Evolutionary conservation across 2,113 vertebrate species (phyloP).

Genomic region (Lophotis ruficrista): DNA sequence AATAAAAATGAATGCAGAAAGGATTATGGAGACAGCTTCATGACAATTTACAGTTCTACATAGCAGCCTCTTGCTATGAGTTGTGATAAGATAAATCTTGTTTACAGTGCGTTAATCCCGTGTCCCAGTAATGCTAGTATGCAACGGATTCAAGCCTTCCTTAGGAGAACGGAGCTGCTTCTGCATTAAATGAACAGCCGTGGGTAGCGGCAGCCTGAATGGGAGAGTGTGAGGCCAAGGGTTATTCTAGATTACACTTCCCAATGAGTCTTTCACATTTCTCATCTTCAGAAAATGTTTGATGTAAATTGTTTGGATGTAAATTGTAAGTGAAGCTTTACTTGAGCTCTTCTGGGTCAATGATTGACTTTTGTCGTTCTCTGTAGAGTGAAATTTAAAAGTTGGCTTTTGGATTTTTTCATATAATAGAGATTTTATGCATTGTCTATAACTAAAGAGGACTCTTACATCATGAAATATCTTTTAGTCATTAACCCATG

Average conservation of each 20-base stretch:
- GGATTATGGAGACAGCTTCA: constrained; percentile 35
- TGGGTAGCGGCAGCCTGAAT: neutral
- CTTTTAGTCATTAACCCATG: neutral
- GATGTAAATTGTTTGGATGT: neutral
- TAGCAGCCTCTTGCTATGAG: neutral
- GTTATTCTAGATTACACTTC: constrained; percentile 7
- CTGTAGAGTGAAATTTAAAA: neutral
- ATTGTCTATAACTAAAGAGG: neutral
- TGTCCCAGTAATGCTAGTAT: neutral
- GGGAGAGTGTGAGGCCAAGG: neutral
- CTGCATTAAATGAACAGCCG: neutral
- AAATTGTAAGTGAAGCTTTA: neutral
- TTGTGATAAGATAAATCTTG: constrained; percentile 57
- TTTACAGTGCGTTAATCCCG: constrained; percentile 54
- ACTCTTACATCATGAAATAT: neutral
- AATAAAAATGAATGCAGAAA: constrained; percentile 61
- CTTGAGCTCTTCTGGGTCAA: constrained; percentile 13
- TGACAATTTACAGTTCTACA: constrained; percentile 35
- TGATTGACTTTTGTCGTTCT: neutral
- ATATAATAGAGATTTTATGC: neutral
- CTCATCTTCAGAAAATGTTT: neutral
- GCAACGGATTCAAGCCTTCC: neutral
- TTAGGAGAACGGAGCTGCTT: neutral
- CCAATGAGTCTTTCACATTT: neutral
- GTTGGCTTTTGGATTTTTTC: neutral